phyloP scores from a whole-genome alignment of 2,797 vertebrate species.

The Siniperca undulata region DNA sequence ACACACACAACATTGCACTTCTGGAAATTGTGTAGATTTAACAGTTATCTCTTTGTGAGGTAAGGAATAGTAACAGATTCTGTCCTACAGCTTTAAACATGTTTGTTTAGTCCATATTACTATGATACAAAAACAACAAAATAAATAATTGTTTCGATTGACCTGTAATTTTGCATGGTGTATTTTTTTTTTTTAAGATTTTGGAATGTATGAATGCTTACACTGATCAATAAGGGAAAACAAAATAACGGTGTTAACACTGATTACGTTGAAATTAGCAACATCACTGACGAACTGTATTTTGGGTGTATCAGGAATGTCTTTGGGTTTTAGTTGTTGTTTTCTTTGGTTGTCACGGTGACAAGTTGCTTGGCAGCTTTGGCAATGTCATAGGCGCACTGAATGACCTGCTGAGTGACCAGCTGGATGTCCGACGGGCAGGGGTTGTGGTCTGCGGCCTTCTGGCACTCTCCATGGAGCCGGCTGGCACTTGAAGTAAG shows the following conservation, averaged over 20 bases:
- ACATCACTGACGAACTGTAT: constrained; percentile 52
- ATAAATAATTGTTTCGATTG: constrained; percentile 52
- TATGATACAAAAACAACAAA: constrained; percentile 45
- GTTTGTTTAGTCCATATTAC: constrained; percentile 26
- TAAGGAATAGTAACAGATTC: constrained; percentile 49
- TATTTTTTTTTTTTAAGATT: constrained; percentile 13
- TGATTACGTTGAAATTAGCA: constrained; percentile 66
- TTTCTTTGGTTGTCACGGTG: constrained; percentile 99
- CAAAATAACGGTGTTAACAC: constrained; percentile 85
- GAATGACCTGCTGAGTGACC: constrained; percentile 99
- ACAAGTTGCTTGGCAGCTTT: constrained; percentile 99
- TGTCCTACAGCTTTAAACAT: constrained; percentile 28
- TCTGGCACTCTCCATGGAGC: constrained; percentile 95
- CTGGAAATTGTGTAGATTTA: constrained; percentile 37
- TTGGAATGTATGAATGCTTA: constrained; percentile 58
- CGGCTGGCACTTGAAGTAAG: constrained; percentile 96
- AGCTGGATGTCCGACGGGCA: constrained; percentile 91
- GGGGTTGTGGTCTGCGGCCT: constrained; percentile 87
- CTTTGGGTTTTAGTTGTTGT: constrained; percentile 86
- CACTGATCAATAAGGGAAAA: constrained; percentile 82
- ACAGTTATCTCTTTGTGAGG: constrained; percentile 47
- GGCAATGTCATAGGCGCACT: constrained; percentile 99
- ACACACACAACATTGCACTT: constrained; percentile 56
- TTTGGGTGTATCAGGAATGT: constrained; percentile 42
- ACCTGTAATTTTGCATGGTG: constrained; percentile 41